Base-by-base conservation (phyloP, 2,797 vertebrate genomes). In the Pseudochirops corinnae region DNA sequence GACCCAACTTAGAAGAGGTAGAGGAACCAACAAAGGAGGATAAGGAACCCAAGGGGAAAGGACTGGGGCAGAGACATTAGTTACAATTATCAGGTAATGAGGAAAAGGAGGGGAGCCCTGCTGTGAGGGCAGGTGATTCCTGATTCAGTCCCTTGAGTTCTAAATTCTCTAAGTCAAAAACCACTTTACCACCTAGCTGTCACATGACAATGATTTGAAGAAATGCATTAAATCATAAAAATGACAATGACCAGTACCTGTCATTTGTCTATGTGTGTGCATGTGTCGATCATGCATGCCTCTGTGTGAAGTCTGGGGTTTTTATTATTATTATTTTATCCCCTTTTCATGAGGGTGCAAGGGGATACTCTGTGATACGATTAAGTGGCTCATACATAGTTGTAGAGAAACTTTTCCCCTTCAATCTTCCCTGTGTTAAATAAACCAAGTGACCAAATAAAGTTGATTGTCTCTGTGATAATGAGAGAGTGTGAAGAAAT, bases 331-430 rank as follows among this genome's bases (percentile, higher is more conserved):
- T n/a, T 39, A 39, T 7, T 74, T 39, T 21, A 74, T 39, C 16
- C n/a, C 33, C 60, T 21, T 74, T 74, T 74, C 39, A 74, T 39
- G n/a, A 74, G 16, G 67, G 67, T 74, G 5, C 33, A 21, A n/a
- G n/a, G 33, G 6, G 6, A 21, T 0, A 6, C 16, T 74, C n/a
- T 21, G 67, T 0, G 0, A 18, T 39, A 39, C 39, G 16, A 1
- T 74, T 21, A 16, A n/a, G 6, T 33, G 33, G 33, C 12, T n/a
- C 1, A 67, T 21, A 28, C 39, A 74, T 29, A 39, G 33, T 7
- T 1, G 9, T 74, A 74, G 6, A 39, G 67, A 74, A 74, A 24
- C n/a, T 24, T 74, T 67, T 67, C 5, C 33, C n/a, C 2, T 74
- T 21, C 16, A 39, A 9, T 74, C 18, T 24, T 74, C 6, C 33